Conservation (phyloP, 2,888 invertebrate genomes). For the Orthosia cruda region DNA sequence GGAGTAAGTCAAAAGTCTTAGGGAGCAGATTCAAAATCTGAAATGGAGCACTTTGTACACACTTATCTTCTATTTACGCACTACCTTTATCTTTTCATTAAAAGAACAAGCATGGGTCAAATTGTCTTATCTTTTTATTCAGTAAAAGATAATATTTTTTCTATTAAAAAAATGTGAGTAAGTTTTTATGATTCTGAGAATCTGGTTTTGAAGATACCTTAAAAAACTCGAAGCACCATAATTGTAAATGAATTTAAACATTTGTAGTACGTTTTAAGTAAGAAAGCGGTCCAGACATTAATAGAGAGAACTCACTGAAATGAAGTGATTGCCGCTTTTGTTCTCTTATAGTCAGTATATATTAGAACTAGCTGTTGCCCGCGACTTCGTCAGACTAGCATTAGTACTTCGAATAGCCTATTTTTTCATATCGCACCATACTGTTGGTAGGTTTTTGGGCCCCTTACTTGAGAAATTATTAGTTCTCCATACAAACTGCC, state of each 20-base stretch:
- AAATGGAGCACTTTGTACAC: constrained; percentile 82
- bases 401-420: no score
- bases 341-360: background rate
- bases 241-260: constrained; percentile 31
- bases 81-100: constrained; percentile 33
- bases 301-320: background rate
- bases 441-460: no score
- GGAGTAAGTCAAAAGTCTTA: constrained; percentile 74
- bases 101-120: constrained; percentile 26
- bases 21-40: constrained; percentile 79
- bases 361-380: no score
- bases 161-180: background rate
- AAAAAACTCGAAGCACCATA: background rate
- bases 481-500: no score
- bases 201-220: background rate
- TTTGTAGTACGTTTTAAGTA: background rate
- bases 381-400: no score
- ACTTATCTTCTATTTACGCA: constrained; percentile 79
- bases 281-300: constrained; percentile 1
- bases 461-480: no score
- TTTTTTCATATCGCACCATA: no score
- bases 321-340: constrained; percentile 1
- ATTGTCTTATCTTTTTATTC: constrained; percentile 40
- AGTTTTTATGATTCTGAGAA: constrained; percentile 4
- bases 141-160: background rate